phyloP scores from a whole-genome alignment of 53 echinoderm and acorn worm genomes.

The Crossaster papposus region DNA sequence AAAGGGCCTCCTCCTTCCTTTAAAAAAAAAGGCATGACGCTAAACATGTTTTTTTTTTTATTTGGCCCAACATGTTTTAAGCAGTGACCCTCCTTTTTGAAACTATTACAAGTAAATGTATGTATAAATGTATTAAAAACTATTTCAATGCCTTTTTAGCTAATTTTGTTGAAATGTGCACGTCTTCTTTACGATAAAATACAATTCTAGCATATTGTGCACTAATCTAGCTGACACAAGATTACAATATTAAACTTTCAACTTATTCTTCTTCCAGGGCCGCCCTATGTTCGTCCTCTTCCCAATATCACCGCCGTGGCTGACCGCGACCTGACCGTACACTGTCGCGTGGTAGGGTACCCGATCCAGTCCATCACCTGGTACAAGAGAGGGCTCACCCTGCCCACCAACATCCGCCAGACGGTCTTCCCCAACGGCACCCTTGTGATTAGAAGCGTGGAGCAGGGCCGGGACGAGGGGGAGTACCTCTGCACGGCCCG shows the following conservation, averaged over 20 bases:
- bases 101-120: too few relatives aligned
- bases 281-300: conserved; percentile 79
- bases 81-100: too few relatives aligned
- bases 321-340: conserved; percentile 72
- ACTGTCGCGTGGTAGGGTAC: conserved; percentile 92
- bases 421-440: conserved; percentile 81
- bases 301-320: conserved; percentile 85
- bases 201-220: too few relatives aligned
- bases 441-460: conserved; percentile 70
- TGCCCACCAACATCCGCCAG: conserved; percentile 86
- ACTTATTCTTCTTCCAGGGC: not conserved
- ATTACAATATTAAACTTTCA: not conserved
- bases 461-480: conserved; percentile 80
- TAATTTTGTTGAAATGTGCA: too few relatives aligned
- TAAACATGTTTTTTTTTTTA: too few relatives aligned
- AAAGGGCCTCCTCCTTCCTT: too few relatives aligned
- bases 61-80: too few relatives aligned
- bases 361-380: conserved; percentile 86
- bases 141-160: too few relatives aligned
- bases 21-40: too few relatives aligned
- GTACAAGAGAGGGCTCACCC: conserved; percentile 66
- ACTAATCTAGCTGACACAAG: too few relatives aligned
- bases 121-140: too few relatives aligned
- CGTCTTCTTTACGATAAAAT: too few relatives aligned
- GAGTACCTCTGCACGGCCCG: conserved; percentile 80